A percentile compares a stretch with the other conserved stretches of the same genome.
phyloP scores from a whole-genome alignment of 2,797 vertebrate genomes.

The Mormyrops attenuatus region DNA sequence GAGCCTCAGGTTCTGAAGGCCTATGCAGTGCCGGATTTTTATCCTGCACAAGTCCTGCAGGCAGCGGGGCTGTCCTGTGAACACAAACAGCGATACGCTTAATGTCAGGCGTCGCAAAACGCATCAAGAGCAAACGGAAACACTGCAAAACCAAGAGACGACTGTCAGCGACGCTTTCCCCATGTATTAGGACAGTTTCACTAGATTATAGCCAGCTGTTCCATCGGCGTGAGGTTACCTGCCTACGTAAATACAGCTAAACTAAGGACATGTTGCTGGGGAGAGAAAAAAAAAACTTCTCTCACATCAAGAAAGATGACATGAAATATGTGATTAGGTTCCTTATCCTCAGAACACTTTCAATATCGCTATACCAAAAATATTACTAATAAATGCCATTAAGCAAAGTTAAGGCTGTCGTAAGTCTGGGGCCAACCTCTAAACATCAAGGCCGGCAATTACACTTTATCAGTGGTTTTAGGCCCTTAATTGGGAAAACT shows the following conservation, averaged over 20 bases:
- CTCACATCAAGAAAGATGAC: neutral
- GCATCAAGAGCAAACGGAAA: neutral
- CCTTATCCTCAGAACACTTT: neutral
- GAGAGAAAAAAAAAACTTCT: neutral
- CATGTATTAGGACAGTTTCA: neutral
- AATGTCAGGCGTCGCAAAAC: neutral
- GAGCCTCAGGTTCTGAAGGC: slow-evolving; percentile 89
- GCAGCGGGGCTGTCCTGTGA: slow-evolving; percentile 84
- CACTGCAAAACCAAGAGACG: neutral
- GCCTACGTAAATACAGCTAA: neutral
- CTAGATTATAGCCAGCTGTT: neutral
- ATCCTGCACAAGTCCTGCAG: slow-evolving; percentile 97
- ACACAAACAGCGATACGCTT: neutral
- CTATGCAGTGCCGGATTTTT: slow-evolving; percentile 93
- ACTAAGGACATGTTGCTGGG: neutral
- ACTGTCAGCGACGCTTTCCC: neutral
- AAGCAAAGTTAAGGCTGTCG: neutral
- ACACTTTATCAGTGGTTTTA: slow-evolving; percentile 34
- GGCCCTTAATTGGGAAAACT: slow-evolving; percentile 28
- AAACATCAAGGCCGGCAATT: neutral
- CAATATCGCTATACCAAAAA: neutral
- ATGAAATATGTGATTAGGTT: neutral
- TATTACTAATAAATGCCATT: neutral
- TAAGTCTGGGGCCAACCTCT: neutral
- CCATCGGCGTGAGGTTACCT: neutral